Evolutionary conservation across 2,797 vertebrate species (phyloP).

Genomic region (Thripadectes ignobilis): DNA sequence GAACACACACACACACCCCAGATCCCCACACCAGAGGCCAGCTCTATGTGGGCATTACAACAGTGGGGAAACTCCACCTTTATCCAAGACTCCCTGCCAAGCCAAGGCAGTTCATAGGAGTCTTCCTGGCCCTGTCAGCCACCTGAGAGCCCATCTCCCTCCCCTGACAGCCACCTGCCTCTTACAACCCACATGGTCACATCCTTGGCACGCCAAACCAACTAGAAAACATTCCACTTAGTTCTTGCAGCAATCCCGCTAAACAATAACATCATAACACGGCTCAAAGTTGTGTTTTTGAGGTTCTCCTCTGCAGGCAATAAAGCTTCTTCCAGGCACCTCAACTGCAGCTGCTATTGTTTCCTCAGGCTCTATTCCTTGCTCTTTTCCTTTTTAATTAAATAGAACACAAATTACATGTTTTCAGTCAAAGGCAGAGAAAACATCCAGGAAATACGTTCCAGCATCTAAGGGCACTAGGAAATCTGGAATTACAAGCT

Average conservation of each 20-base stretch:
- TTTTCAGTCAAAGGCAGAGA: background rate
- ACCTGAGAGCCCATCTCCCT: background rate
- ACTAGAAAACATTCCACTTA: background rate
- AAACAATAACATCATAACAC: background rate
- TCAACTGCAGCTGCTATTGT: background rate
- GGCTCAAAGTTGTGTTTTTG: background rate
- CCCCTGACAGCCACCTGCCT: background rate
- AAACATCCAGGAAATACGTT: background rate
- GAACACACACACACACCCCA: background rate
- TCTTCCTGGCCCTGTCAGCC: background rate
- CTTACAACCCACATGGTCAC: background rate
- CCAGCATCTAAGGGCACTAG: background rate
- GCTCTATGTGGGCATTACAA: background rate
- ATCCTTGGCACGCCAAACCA: background rate
- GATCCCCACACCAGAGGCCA: background rate
- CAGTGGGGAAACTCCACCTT: background rate
- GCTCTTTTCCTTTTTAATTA: background rate
- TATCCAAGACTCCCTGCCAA: background rate
- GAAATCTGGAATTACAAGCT: conserved; percentile 33
- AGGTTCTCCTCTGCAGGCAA: background rate
- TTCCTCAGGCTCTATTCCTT: background rate
- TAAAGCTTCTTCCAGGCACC: background rate
- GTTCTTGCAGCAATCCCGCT: background rate
- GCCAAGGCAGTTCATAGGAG: background rate
- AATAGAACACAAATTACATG: background rate